Percentiles rank a stretch among this genome's conserved stretches.
These are phyloP conservation scores for Apocrypta bakeri DNA, from an alignment of 1,140 invertebrate genomes.

Conservation along the genomic window DNA sequence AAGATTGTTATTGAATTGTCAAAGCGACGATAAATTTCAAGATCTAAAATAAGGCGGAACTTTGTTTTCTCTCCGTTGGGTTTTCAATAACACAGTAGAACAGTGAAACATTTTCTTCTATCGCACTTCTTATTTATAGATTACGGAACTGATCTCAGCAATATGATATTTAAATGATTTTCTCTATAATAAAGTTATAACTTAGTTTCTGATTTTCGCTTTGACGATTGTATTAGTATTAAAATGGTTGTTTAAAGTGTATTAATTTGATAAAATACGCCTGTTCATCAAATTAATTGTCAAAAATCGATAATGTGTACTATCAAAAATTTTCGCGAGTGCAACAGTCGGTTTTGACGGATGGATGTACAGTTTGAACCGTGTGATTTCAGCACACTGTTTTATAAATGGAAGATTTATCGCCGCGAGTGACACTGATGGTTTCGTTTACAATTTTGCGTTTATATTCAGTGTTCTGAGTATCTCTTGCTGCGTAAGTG, in stretches of 20 bases:
- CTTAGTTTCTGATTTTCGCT: too few species aligned
- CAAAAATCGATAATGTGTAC: too few species aligned
- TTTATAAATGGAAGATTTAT: slow-evolving; percentile 24
- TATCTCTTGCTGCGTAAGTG: background rate
- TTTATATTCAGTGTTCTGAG: background rate
- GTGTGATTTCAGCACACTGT: slow-evolving; percentile 14
- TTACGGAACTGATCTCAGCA: too few species aligned
- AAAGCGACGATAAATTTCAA: background rate
- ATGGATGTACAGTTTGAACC: slow-evolving; percentile 5
- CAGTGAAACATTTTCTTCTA: too few species aligned
- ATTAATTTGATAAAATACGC: too few species aligned
- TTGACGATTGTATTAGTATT: too few species aligned
- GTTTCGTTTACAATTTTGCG: background rate
- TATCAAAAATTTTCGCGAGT: background rate
- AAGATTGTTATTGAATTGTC: background rate
- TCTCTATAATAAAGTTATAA: too few species aligned
- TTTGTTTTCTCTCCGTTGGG: background rate
- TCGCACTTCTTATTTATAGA: background rate
- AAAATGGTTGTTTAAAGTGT: too few species aligned
- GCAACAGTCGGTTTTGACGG: slow-evolving; percentile 40
- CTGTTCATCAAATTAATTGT: too few species aligned
- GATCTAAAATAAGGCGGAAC: too few species aligned
- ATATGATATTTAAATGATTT: too few species aligned
- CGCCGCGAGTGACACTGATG: background rate
- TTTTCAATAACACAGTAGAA: background rate